Percentiles rank a stretch among this genome's conserved stretches.
Evolutionary conservation across 2,888 invertebrate genomes (phyloP).

Genomic region (Anagyrus pseudococci): DNA sequence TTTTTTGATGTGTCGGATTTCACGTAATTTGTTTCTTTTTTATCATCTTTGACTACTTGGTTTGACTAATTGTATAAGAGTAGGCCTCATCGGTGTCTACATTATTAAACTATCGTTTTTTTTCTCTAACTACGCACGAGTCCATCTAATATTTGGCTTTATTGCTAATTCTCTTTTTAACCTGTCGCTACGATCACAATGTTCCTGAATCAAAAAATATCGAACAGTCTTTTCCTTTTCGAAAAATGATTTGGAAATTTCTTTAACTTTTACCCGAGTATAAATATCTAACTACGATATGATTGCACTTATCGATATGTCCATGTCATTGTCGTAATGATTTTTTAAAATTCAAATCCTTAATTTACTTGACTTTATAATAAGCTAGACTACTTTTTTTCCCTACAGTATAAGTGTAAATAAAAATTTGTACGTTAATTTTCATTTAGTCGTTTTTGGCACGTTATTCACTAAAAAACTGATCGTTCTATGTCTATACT

Average conservation of each 20-base stretch:
- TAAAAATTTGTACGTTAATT: slow-evolving; percentile 10
- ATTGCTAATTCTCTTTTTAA: slow-evolving; percentile 19
- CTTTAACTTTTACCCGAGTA: slow-evolving; percentile 18
- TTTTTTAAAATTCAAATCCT: slow-evolving; percentile 6
- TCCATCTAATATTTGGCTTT: slow-evolving; percentile 28
- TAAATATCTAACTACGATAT: slow-evolving; percentile 27
- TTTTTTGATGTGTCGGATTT: slow-evolving; percentile 44
- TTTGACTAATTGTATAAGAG: slow-evolving; percentile 45
- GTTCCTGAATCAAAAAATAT: slow-evolving; percentile 55
- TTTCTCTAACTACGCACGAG: slow-evolving; percentile 40
- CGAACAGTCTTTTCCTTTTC: slow-evolving; percentile 47
- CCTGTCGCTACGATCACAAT: slow-evolving; percentile 58
- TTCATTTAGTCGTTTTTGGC: slow-evolving; percentile 20
- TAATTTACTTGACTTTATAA: background rate
- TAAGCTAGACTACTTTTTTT: slow-evolving; percentile 7
- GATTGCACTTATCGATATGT: slow-evolving; percentile 49
- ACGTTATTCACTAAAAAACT: slow-evolving; percentile 18
- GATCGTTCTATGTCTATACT: slow-evolving; percentile 4
- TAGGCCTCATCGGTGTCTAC: slow-evolving; percentile 56
- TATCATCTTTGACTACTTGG: slow-evolving; percentile 43
- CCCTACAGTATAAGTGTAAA: slow-evolving; percentile 17
- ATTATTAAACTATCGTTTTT: slow-evolving; percentile 36
- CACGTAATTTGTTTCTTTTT: slow-evolving; percentile 33
- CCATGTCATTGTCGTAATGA: slow-evolving; percentile 4
- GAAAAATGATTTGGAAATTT: slow-evolving; percentile 41